Base-by-base conservation (phyloP, 2,888 invertebrate genomes). In the Caenorhabditis panamensis region DNA sequence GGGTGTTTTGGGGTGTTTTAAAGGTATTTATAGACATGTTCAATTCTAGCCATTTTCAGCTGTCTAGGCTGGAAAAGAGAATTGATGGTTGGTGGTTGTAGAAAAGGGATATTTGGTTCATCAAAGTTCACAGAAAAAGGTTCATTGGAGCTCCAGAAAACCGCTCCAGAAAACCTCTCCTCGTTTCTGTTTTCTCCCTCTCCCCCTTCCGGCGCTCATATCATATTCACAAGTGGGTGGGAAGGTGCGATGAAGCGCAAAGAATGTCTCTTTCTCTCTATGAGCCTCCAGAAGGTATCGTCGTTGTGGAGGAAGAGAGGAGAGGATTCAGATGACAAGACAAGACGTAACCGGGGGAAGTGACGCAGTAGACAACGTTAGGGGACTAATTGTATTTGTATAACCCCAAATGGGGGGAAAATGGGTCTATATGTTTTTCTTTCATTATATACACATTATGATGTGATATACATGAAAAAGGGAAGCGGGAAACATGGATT, bases 211-310 rank as follows among this genome's bases (percentile, higher is more conserved):
- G n/a, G n/a, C 49, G 49, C 58, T 75, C 66, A 75, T 75, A 75
- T 75, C 75, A 75, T 75, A 75, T 75, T 75, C 75, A 67, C 66
- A 75, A 75, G 75, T 75, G 75, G 73, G 75, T 66, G n/a, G 26
- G 24, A 53, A 75, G 61, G 75, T 66, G 75, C 75, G 75, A 66
- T 47, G 66, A 75, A 66, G 75, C 75, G 66, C 53, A 36, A 53
- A 58, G 59, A 56, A 53, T 53, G 13, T 41, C 16, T 41, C 41
- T 41, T 13, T 41, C 41, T 41, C 16, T 16, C 11, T 41, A 5
- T 36, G 5, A 36, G 5, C 36, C 36, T 36, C 36, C 36, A 8
- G 6, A 36, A 8, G n/a, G n/a, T n/a, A n/a, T n/a, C n/a, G n/a
- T n/a, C n/a, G n/a, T n/a, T n/a, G n/a, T n/a, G n/a, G n/a, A n/a